Evolutionary conservation across 2,113 vertebrate genomes (phyloP).

Genomic region (Zingel zingel): DNA sequence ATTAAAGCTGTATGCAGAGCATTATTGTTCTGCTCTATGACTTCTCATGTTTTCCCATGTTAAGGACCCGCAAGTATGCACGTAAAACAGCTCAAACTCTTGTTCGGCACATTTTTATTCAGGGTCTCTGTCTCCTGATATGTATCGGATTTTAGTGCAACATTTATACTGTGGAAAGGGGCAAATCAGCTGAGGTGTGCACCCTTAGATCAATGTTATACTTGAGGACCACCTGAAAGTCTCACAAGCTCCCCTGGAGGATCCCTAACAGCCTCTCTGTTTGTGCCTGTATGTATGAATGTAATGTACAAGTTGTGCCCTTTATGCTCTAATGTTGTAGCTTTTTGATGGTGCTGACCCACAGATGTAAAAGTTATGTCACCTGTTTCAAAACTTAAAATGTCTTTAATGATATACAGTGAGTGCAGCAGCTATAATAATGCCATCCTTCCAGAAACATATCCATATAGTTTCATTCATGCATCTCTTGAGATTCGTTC

Average conservation of each 20-base stretch:
- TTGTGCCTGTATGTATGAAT: background rate
- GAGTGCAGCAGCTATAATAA: slow-evolving; percentile 3
- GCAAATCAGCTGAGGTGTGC: background rate
- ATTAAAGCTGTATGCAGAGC: background rate
- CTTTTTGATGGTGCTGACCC: slow-evolving; percentile 11
- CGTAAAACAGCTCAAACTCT: background rate
- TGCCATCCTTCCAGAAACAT: slow-evolving; percentile 11
- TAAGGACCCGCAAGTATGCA: background rate
- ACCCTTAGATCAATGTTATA: background rate
- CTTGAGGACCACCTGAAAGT: background rate
- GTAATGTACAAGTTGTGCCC: background rate
- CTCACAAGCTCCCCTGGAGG: background rate
- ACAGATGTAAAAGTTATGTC: background rate
- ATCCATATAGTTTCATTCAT: slow-evolving; percentile 19
- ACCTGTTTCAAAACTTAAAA: slow-evolving; percentile 23
- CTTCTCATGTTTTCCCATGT: background rate
- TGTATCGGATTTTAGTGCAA: background rate
- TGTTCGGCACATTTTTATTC: background rate
- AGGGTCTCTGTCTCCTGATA: background rate
- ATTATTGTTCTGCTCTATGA: slow-evolving; percentile 3
- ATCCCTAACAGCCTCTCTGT: background rate
- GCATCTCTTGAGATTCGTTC: slow-evolving; percentile 49
- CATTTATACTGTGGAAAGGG: background rate
- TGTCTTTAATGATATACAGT: background rate
- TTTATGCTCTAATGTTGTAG: background rate